Evolutionary conservation across 1,140 invertebrate genomes (phyloP).

Genomic region (Anastrepha obliqua): DNA sequence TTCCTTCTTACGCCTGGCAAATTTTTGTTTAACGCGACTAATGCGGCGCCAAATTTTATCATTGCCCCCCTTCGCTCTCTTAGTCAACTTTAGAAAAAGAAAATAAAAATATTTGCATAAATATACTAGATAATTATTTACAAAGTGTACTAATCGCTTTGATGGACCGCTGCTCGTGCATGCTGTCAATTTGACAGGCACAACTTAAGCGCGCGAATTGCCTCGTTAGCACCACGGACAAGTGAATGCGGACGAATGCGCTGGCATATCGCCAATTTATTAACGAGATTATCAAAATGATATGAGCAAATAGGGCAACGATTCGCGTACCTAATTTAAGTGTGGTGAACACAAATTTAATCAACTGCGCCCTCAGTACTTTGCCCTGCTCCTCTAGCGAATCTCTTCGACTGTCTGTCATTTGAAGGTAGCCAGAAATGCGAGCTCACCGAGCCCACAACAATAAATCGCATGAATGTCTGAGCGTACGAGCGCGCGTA

Average conservation of each 20-base stretch:
- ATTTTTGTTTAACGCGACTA: neutral
- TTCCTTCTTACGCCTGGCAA: neutral
- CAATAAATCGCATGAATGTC: neutral
- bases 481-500: neutral
- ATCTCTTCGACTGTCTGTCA: neutral
- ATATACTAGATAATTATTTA: neutral
- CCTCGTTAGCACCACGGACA: conserved; percentile 41
- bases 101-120: neutral
- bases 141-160: neutral
- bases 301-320: conserved; percentile 30
- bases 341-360: neutral
- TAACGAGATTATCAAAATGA: conserved; percentile 48
- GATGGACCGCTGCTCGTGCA: neutral
- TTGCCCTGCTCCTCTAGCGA: neutral
- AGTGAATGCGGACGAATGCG: neutral
- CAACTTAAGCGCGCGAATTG: conserved; percentile 46
- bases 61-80: neutral
- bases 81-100: neutral
- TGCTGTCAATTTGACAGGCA: conserved; percentile 14
- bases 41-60: neutral
- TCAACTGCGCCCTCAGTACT: neutral
- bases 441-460: neutral
- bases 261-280: conserved; percentile 48
- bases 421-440: conserved; percentile 5
- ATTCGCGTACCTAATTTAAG: neutral